Evolutionary conservation across 2,888 invertebrate species (phyloP).

Genomic region (Lepas anatifera): DNA sequence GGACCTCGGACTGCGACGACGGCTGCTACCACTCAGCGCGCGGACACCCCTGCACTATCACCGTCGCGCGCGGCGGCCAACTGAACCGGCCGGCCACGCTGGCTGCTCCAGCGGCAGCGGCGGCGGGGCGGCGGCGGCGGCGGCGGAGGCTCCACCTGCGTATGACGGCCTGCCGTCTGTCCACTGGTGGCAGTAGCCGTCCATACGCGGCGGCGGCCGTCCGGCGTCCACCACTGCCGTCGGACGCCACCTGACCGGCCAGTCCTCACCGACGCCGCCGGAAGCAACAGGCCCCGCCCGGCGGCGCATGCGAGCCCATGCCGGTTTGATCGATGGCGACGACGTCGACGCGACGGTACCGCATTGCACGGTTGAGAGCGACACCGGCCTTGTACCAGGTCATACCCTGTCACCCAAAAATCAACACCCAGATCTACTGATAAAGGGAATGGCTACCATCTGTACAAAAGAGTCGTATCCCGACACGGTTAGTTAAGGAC

Average conservation of each 20-base stretch:
- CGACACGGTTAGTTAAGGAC: too few species aligned
- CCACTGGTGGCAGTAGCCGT: not conserved
- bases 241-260: not conserved
- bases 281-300: conserved; percentile 11
- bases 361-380: too few species aligned
- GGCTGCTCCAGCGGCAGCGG: not conserved
- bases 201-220: not conserved
- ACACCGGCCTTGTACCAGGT: too few species aligned
- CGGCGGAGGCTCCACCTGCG: not conserved
- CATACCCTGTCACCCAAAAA: too few species aligned
- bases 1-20: too few species aligned
- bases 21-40: too few species aligned
- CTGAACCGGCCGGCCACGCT: too few species aligned
- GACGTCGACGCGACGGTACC: not conserved
- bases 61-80: too few species aligned
- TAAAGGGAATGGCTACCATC: too few species aligned
- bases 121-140: not conserved
- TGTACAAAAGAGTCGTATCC: too few species aligned
- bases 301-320: not conserved
- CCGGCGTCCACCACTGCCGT: not conserved
- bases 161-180: not conserved
- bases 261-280: not conserved
- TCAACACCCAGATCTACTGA: too few species aligned
- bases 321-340: conserved; percentile 4
- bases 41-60: too few species aligned